Conservation (phyloP, 2,888 invertebrate species). For the Conchocele bisecta region DNA sequence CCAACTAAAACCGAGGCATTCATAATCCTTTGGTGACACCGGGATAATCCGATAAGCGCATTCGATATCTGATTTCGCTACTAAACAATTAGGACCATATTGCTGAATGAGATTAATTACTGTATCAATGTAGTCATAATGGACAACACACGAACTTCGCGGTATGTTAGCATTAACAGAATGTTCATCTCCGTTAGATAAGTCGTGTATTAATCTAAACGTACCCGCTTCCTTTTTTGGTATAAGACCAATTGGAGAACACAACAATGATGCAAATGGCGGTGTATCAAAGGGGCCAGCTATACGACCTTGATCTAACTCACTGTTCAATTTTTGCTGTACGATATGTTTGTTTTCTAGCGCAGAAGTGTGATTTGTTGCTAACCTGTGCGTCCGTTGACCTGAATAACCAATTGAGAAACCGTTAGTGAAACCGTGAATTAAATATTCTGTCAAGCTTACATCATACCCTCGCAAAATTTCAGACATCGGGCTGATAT, state of each 20-base stretch:
- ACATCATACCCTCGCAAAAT: too few species aligned
- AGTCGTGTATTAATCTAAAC: conserved; percentile 45
- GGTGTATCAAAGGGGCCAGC: conserved; percentile 24
- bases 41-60: conserved; percentile 17
- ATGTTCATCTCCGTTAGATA: conserved; percentile 25
- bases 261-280: conserved; percentile 22
- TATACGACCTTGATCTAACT: conserved; percentile 8
- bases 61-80: conserved; percentile 28
- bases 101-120: conserved; percentile 13
- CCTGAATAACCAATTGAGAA: too few species aligned
- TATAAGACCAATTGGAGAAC: conserved; percentile 38
- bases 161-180: conserved; percentile 47
- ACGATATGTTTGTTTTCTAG: not conserved
- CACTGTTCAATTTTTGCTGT: conserved; percentile 9
- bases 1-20: conserved; percentile 14
- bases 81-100: not conserved
- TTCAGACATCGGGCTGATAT: too few species aligned
- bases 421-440: too few species aligned
- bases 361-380: too few species aligned
- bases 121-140: conserved; percentile 26
- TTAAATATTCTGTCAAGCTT: too few species aligned
- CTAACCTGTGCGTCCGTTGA: too few species aligned
- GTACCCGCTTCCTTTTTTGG: conserved; percentile 35
- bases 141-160: conserved; percentile 14
- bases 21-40: conserved; percentile 4